Evolutionary conservation across 2,797 vertebrate species (phyloP).

Genomic region (Rousettus madagascariensis): DNA sequence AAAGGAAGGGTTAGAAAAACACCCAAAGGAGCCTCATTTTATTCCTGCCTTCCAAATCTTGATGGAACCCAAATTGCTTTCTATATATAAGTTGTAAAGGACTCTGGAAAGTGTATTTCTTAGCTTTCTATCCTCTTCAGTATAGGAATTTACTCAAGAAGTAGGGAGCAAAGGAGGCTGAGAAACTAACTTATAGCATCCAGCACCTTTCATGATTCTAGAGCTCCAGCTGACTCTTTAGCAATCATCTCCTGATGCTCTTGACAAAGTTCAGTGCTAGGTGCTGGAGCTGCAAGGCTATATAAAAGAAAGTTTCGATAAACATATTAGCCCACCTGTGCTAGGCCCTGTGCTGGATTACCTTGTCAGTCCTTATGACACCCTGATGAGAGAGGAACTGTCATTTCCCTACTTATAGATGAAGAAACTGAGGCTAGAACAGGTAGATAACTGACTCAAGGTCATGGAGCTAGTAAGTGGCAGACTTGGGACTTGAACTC

Average conservation of each 20-base stretch:
- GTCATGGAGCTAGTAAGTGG: background rate
- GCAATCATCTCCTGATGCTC: background rate
- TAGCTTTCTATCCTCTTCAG: background rate
- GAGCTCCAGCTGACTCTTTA: background rate
- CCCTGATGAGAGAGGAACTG: background rate
- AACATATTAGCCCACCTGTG: background rate
- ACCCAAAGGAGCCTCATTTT: background rate
- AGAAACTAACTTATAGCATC: background rate
- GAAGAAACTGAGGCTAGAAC: background rate
- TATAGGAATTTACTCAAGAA: background rate
- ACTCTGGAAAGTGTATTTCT: background rate
- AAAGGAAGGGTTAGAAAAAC: no score
- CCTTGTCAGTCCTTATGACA: background rate
- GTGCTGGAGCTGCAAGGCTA: background rate
- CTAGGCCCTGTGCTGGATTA: no score
- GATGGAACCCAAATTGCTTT: background rate
- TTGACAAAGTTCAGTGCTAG: fast-evolving
- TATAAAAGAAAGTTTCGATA: background rate
- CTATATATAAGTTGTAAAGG: background rate
- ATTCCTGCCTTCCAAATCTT: background rate
- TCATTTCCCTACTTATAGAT: background rate
- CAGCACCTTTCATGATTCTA: fast-evolving
- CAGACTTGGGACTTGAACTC: background rate
- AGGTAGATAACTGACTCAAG: background rate
- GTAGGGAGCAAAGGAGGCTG: background rate